These are phyloP conservation scores for Lingula anatina DNA, from an alignment of 2,888 invertebrate species.

Conservation along the genomic window DNA sequence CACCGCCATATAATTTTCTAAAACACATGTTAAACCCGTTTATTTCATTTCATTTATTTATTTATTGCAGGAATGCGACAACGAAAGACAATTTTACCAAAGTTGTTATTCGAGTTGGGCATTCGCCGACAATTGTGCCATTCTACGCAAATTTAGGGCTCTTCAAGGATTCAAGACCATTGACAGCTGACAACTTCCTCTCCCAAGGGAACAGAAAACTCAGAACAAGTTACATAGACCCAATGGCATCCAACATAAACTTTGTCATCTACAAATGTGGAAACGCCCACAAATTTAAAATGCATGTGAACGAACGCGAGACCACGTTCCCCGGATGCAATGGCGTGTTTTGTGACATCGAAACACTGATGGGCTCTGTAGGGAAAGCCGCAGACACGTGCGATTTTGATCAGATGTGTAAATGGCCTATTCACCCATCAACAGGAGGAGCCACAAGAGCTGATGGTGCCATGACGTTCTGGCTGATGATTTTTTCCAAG, in stretches of 20 bases:
- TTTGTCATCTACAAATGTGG: conserved; percentile 3
- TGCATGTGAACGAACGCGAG: neutral
- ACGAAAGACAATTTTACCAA: neutral
- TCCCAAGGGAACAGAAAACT: neutral
- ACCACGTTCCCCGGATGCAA: neutral
- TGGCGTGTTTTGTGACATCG: neutral
- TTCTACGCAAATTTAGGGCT: neutral
- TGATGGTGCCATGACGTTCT: too few relatives aligned
- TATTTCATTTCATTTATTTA: too few relatives aligned
- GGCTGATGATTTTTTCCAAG: too few relatives aligned
- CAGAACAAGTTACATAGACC: neutral
- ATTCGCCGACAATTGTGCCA: neutral
- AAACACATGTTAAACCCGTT: too few relatives aligned
- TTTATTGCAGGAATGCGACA: neutral
- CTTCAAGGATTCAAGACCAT: neutral
- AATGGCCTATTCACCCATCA: too few relatives aligned
- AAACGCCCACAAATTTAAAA: neutral
- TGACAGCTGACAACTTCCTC: neutral
- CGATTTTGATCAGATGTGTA: neutral
- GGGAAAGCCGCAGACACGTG: neutral
- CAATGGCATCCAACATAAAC: neutral
- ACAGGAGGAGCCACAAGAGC: too few relatives aligned
- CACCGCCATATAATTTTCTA: too few relatives aligned
- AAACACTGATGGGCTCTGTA: neutral
- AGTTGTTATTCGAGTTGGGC: neutral